Base-by-base conservation (phyloP, 2,888 invertebrate species). In the Chymomyza amoena region DNA sequence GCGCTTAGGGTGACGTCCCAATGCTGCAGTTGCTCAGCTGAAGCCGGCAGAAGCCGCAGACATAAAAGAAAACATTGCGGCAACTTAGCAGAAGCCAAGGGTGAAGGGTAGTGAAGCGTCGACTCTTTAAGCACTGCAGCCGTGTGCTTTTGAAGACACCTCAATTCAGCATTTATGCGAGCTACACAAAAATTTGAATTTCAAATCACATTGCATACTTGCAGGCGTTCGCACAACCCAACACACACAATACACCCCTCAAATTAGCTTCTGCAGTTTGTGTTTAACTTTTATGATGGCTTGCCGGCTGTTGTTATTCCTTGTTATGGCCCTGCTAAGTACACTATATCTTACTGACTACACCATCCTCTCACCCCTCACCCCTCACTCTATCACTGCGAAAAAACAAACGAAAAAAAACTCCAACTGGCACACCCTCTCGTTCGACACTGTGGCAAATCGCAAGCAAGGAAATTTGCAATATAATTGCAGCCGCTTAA, bases 401-500 rank as follows among this genome's bases (percentile, higher is more conserved):
- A 57, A 67, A 57, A 57, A 57, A 64, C 61, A 45, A 45, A 45
- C 32, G 32, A 32, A 32, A 32, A 32, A 32, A 32, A 51, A 15
- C 15, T 15, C 39, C 70, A 51, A 56, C 32, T 32, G 32, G 32
- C 32, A 7, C 32, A 32, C 32, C 7, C 32, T 32, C 32, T 32
- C 32, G 7, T 32, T 32, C 60, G 75, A 78, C 85, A 85, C 79
- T 85, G 87, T 87, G 87, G 87, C 85, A 85, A 86, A 85, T 87
- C 81, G 82, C 86, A 66, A 67, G 51, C 45, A 63, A 84, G 84
- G 79, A 84, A 82, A 80, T 84, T 84, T 78, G 83, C 76, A 78
- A 86, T 82, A 84, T 82, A 85, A 86, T 87, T 87, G 86, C 85
- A 81, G 78, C 82, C 83, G 83, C 86, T 83, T 84, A 87, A 87